phyloP scores from a whole-genome alignment of 1,140 invertebrate genomes.

The Dufourea novaeangliae region DNA sequence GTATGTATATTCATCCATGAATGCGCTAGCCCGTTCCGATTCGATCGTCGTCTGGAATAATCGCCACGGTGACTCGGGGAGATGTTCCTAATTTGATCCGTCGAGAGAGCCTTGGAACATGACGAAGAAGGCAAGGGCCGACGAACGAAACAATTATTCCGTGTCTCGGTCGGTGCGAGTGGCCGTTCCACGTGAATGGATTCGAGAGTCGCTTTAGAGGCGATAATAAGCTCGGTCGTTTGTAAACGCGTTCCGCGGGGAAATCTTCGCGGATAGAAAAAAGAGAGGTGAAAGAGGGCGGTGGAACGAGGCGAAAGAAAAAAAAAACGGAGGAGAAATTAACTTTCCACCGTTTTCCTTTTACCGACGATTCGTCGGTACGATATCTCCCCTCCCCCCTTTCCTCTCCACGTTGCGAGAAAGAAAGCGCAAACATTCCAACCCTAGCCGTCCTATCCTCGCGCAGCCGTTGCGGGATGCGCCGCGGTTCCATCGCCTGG shows the following conservation, averaged over 20 bases:
- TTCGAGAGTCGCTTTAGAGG: slow-evolving; percentile 27
- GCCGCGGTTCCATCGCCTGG: background rate
- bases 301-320: background rate
- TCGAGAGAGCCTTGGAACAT: background rate
- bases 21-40: too few relatives aligned
- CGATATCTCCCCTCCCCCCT: background rate
- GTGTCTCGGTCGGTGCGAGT: background rate
- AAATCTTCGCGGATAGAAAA: slow-evolving; percentile 44
- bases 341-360: slow-evolving; percentile 48
- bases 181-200: slow-evolving; percentile 14
- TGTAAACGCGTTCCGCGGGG: slow-evolving; percentile 49
- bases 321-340: slow-evolving; percentile 43
- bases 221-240: slow-evolving; percentile 50
- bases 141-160: slow-evolving; percentile 42
- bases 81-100: too few relatives aligned
- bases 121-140: background rate
- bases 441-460: too few relatives aligned
- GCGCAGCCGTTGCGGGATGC: background rate
- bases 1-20: too few relatives aligned
- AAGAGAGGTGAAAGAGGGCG: background rate
- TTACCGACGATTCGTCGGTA: slow-evolving; percentile 10
- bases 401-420: background rate
- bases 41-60: too few relatives aligned
- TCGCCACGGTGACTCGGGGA: too few relatives aligned
- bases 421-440: too few relatives aligned